Conservation (phyloP, 2,113 vertebrate species). For the Melanerpes formicivorus region DNA sequence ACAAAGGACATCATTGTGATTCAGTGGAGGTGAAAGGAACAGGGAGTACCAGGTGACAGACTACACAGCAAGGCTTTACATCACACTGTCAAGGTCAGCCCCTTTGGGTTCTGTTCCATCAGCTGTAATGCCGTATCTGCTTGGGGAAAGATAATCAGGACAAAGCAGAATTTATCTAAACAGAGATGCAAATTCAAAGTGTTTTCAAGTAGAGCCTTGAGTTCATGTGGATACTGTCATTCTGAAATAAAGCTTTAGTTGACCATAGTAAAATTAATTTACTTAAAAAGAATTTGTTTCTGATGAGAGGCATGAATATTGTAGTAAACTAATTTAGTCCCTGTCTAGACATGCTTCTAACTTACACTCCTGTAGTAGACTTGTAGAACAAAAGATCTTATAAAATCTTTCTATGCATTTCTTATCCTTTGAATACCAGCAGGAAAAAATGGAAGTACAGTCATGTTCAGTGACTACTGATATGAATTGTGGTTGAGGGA, state of each 20-base stretch:
- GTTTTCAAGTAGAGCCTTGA: neutral
- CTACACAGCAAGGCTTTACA: neutral
- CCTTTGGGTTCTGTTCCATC: neutral
- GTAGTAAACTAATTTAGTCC: neutral
- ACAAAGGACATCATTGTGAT: conserved; percentile 1
- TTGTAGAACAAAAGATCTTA: neutral
- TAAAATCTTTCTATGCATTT: neutral
- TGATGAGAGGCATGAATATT: neutral
- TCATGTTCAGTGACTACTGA: neutral
- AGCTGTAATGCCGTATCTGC: neutral
- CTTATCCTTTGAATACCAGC: neutral
- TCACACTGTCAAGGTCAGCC: conserved; percentile 24
- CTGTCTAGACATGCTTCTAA: neutral
- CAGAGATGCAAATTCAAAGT: neutral
- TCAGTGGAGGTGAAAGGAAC: conserved; percentile 22
- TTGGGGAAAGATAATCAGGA: neutral
- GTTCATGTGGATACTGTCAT: neutral
- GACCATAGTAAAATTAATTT: neutral
- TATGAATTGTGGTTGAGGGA: neutral
- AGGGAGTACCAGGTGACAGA: neutral
- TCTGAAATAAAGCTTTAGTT: neutral
- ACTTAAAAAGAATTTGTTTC: neutral
- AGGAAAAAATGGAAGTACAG: neutral
- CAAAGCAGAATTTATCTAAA: neutral
- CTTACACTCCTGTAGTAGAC: neutral